These are phyloP conservation scores for Pseudochaenichthys georgianus DNA, from an alignment of 2,797 vertebrate genomes.

Conservation along the genomic window DNA sequence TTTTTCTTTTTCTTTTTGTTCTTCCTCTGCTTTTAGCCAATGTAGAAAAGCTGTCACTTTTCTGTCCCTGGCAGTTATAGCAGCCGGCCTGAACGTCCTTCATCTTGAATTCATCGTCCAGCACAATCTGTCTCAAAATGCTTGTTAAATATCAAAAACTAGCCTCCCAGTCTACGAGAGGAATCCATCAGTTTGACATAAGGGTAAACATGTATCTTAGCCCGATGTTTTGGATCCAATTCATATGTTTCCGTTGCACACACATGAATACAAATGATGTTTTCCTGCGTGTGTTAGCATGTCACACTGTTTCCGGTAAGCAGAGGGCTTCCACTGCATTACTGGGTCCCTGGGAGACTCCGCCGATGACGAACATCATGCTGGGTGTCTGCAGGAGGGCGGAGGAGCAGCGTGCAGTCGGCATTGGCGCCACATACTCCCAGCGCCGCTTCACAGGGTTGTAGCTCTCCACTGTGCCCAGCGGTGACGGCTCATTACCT, in stretches of 20 bases:
- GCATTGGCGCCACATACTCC: constrained; percentile 91
- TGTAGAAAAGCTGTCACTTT: constrained; percentile 51
- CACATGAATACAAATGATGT: constrained; percentile 35
- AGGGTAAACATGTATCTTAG: constrained; percentile 49
- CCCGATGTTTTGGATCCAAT: constrained; percentile 31
- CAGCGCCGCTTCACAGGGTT: constrained; percentile 91
- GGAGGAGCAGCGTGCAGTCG: constrained; percentile 94
- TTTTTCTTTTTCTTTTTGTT: constrained; percentile 36
- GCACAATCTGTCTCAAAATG: constrained; percentile 53
- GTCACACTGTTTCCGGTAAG: constrained; percentile 90
- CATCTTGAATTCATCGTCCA: constrained; percentile 44
- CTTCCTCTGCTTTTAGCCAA: constrained; percentile 52
- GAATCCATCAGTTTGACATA: constrained; percentile 33
- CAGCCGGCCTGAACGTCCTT: constrained; percentile 36
- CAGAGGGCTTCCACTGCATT: constrained; percentile 93
- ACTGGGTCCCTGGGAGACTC: constrained; percentile 96
- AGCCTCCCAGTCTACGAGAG: constrained; percentile 23
- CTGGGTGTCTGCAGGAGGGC: constrained; percentile 86
- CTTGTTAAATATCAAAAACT: constrained; percentile 45
- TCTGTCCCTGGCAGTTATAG: constrained; percentile 34
- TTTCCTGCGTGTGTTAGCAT: constrained; percentile 15
- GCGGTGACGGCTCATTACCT: constrained; percentile 94
- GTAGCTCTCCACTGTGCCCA: constrained; percentile 93
- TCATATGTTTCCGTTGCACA: constrained; percentile 31
- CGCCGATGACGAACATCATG: constrained; percentile 93